Evolutionary conservation across 2,797 vertebrate species (phyloP).

Genomic region (Coreius guichenoti): DNA sequence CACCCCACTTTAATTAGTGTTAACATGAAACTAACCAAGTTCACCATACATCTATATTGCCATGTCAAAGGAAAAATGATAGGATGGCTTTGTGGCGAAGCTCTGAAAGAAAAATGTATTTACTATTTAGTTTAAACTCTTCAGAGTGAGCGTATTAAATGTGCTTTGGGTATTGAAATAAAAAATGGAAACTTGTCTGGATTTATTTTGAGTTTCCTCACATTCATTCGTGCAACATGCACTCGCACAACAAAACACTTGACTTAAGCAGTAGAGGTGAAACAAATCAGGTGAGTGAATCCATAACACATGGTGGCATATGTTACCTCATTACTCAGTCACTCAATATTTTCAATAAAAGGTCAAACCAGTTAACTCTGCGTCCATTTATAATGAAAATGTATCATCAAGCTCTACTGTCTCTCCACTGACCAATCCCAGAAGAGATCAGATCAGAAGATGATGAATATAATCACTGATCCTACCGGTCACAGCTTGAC

Average conservation of each 20-base stretch:
- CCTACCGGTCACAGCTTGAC: constrained; percentile 40
- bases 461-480: constrained; percentile 13
- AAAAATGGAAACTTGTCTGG: background rate
- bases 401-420: background rate
- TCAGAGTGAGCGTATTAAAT: background rate
- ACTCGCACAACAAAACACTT: background rate
- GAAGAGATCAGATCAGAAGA: constrained; percentile 8
- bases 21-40: constrained; percentile 24
- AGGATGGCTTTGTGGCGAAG: background rate
- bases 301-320: background rate
- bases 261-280: background rate
- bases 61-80: too few relatives aligned
- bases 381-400: background rate
- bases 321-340: background rate
- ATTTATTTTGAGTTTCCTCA: background rate
- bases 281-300: background rate
- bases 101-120: background rate
- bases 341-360: constrained; percentile 22
- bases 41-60: background rate
- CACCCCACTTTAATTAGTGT: background rate
- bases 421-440: background rate
- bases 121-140: background rate
- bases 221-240: background rate
- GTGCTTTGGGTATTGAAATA: background rate
- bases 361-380: constrained; percentile 13